A percentile compares a stretch with the other conserved stretches of the same genome.
Conservation (phyloP, 2,797 vertebrate species). For the Acrossocheilus fasciatus region DNA sequence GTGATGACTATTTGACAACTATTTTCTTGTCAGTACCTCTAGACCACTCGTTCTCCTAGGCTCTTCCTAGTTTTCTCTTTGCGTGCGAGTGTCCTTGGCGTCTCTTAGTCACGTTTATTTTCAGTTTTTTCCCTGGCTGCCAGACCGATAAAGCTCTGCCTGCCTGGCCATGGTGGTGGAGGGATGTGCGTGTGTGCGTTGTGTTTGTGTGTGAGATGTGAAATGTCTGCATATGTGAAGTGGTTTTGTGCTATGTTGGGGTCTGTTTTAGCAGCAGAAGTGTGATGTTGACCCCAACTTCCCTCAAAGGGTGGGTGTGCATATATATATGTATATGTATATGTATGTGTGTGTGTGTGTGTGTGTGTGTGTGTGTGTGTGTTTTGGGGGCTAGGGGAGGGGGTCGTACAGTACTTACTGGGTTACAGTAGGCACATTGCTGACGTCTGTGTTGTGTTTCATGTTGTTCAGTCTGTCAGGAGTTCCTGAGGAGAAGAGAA, state of each 20-base stretch:
- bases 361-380: conserved; percentile 7
- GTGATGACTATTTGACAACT: neutral
- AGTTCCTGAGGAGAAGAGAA: conserved; percentile 88
- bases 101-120: conserved; percentile 83
- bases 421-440: conserved; percentile 46
- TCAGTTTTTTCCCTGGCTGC: conserved; percentile 70
- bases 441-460: conserved; percentile 51
- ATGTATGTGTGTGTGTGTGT: too few relatives aligned
- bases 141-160: conserved; percentile 76
- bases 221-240: conserved; percentile 45
- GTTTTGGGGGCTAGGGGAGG: conserved; percentile 4
- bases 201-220: conserved; percentile 43
- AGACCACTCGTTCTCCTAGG: neutral
- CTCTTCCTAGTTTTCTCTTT: conserved; percentile 22
- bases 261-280: conserved; percentile 52
- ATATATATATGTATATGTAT: too few relatives aligned
- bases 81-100: conserved; percentile 72
- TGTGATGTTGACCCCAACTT: conserved; percentile 33
- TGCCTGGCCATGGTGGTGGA: conserved; percentile 71
- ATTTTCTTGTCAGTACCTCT: neutral
- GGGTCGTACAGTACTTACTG: conserved; percentile 54
- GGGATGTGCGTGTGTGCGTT: conserved; percentile 63
- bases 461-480: conserved; percentile 78
- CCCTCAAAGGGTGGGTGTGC: conserved; percentile 26
- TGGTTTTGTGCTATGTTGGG: conserved; percentile 58